A percentile compares a stretch with the other conserved stretches of the same genome.
Conservation (phyloP, 1,140 invertebrate genomes). For the Drosophila miranda region DNA sequence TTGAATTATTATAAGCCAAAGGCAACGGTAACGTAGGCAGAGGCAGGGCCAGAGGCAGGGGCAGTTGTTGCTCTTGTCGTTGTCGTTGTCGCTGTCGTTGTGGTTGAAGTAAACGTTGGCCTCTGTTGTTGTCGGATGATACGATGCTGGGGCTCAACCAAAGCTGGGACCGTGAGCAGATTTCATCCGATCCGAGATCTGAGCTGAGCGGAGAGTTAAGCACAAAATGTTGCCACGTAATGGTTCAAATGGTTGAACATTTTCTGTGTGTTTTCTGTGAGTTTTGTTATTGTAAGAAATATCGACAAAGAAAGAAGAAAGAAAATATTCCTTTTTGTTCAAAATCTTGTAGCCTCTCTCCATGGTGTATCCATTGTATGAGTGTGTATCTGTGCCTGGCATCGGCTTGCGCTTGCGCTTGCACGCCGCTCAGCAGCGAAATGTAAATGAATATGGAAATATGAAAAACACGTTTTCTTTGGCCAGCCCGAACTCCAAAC, state of each 20-base stretch:
- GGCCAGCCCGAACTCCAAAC: background rate
- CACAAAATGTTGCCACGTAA: constrained; percentile 46
- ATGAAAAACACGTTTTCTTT: constrained; percentile 69
- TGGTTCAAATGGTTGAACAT: constrained; percentile 30
- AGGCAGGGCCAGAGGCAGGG: constrained; percentile 10
- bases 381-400: constrained; percentile 12
- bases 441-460: constrained; percentile 70
- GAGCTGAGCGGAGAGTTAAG: constrained; percentile 6
- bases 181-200: background rate
- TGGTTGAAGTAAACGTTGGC: constrained; percentile 52
- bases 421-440: constrained; percentile 21
- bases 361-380: background rate
- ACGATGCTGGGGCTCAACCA: constrained; percentile 7
- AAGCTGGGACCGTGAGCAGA: constrained; percentile 1
- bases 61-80: constrained; percentile 19
- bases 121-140: constrained; percentile 31
- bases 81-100: constrained; percentile 20
- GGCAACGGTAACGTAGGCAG: constrained; percentile 58
- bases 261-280: constrained; percentile 11
- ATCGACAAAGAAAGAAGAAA: constrained; percentile 26
- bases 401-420: constrained; percentile 4
- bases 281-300: constrained; percentile 24
- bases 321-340: constrained; percentile 36
- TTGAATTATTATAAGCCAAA: constrained; percentile 65
- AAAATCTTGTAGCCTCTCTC: constrained; percentile 7